phyloP scores from a whole-genome alignment of 2,888 invertebrate genomes.

The Glaucopsyche alexis region DNA sequence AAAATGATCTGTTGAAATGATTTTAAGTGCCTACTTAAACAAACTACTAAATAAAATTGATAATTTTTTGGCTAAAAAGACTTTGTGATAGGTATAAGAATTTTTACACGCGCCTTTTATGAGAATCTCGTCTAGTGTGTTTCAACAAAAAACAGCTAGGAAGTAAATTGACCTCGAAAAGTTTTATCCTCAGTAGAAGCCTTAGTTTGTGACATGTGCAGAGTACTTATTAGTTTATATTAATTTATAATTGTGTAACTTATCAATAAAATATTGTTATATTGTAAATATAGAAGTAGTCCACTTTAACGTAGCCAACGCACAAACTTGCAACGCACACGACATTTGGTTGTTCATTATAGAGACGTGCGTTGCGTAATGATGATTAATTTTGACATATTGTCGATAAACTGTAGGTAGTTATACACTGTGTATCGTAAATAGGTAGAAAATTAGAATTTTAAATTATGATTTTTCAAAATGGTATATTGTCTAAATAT shows the following conservation, averaged over 20 bases:
- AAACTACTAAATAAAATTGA: too few species aligned
- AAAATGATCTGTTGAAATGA: neutral
- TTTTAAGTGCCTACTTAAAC: neutral
- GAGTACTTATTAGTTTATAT: constrained; percentile 79
- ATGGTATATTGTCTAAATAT: neutral
- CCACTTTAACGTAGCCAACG: constrained; percentile 45
- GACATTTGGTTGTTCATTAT: constrained; percentile 5
- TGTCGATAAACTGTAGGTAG: constrained; percentile 67
- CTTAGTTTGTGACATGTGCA: constrained; percentile 73
- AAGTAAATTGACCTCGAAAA: constrained; percentile 36
- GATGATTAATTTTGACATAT: constrained; percentile 49
- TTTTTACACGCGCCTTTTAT: neutral
- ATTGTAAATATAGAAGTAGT: constrained; percentile 70
- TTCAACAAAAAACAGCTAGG: constrained; percentile 34
- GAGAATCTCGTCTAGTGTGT: constrained; percentile 2
- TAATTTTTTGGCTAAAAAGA: neutral
- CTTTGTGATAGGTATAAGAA: neutral
- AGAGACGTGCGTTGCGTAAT: constrained; percentile 18
- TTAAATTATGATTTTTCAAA: neutral
- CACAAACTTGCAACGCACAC: constrained; percentile 36
- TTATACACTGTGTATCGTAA: neutral
- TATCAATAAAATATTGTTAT: constrained; percentile 48
- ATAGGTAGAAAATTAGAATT: neutral
- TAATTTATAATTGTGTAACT: constrained; percentile 75
- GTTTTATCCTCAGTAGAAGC: constrained; percentile 58